These are phyloP conservation scores for Hololepta plana DNA, from an alignment of 2,888 invertebrate genomes.

Conservation along the genomic window DNA sequence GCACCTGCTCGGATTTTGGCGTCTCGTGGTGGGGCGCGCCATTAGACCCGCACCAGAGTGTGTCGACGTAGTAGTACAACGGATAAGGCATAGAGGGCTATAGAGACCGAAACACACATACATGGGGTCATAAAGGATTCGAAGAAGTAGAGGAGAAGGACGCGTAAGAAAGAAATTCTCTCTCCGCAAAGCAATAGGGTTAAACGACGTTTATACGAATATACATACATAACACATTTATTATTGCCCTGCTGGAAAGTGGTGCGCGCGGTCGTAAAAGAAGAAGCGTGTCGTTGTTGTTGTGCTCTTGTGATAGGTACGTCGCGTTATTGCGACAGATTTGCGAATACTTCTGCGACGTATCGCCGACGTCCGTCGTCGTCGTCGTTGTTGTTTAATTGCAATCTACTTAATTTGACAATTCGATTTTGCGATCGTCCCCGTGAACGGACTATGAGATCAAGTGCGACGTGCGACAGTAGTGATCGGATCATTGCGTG, in stretches of 20 bases:
- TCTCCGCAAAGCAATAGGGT: constrained; percentile 25
- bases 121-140: constrained; percentile 75
- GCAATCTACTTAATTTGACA: too few relatives aligned
- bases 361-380: too few relatives aligned
- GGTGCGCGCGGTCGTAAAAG: constrained; percentile 22
- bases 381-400: too few relatives aligned
- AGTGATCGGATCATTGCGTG: constrained; percentile 19
- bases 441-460: constrained; percentile 25
- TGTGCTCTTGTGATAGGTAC: constrained; percentile 13
- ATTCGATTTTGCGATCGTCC: too few relatives aligned
- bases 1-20: constrained; percentile 34
- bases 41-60: too few relatives aligned
- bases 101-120: constrained; percentile 70
- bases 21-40: constrained; percentile 28
- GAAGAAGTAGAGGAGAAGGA: constrained; percentile 49
- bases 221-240: background rate
- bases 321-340: too few relatives aligned
- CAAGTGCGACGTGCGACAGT: constrained; percentile 22
- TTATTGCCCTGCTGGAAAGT: background rate
- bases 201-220: constrained; percentile 25
- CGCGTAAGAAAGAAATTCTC: constrained; percentile 32
- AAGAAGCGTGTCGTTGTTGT: constrained; percentile 14
- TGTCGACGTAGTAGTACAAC: constrained; percentile 40
- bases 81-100: constrained; percentile 64
- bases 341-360: too few relatives aligned